Evolutionary conservation across 30 jellyfish, hydroid and myxozoan genomes (phyloP).

Genomic region (Turritopsis dohrnii): DNA sequence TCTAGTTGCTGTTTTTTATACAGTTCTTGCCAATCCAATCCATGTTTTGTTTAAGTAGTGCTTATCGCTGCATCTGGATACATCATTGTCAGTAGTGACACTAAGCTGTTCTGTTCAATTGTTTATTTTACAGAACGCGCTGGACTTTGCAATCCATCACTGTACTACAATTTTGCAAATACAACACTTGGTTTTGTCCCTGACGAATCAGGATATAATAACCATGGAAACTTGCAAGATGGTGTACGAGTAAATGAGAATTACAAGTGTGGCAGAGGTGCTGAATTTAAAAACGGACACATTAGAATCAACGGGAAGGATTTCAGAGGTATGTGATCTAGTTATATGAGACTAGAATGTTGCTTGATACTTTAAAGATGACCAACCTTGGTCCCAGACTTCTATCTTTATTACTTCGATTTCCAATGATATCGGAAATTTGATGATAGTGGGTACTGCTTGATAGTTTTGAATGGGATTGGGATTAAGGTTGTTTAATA

Average conservation of each 20-base stretch:
- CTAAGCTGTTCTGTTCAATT: no score
- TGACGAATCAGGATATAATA: slow-evolving; percentile 63
- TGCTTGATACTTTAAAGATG: no score
- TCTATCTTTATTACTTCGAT: no score
- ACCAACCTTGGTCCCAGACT: neutral
- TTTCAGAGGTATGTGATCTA: slow-evolving; percentile 41
- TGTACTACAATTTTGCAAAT: slow-evolving; percentile 78
- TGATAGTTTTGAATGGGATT: no score
- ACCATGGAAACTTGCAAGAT: slow-evolving; percentile 63
- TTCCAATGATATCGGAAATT: no score
- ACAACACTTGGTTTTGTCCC: slow-evolving; percentile 40
- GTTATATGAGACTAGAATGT: no score
- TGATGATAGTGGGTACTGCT: no score
- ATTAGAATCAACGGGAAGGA: slow-evolving; percentile 60
- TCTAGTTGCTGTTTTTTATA: neutral
- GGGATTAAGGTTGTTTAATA: no score
- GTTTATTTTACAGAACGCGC: slow-evolving; percentile 34
- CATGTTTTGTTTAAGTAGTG: neutral
- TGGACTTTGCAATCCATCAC: slow-evolving; percentile 79
- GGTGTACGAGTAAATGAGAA: slow-evolving; percentile 47
- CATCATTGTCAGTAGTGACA: no score
- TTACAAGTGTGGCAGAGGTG: slow-evolving; percentile 72
- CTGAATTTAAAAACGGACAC: slow-evolving; percentile 56
- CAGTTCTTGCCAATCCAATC: neutral
- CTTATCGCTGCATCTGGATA: no score